Evolutionary conservation across 2,113 vertebrate genomes (phyloP).

Genomic region (Drymodes brunneopygia): DNA sequence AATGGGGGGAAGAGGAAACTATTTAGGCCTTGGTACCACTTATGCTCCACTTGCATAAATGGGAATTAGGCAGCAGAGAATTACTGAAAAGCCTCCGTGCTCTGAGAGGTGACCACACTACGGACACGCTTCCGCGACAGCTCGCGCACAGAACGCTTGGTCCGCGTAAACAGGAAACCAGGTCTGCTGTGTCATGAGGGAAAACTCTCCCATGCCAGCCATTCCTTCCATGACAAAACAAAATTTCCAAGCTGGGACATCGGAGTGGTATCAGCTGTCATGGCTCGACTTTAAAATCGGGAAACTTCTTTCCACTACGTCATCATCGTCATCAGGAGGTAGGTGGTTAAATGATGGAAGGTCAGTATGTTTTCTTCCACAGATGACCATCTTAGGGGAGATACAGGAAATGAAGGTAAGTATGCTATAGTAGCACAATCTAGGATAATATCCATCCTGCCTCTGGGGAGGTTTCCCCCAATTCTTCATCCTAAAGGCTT

Average conservation of each 20-base stretch:
- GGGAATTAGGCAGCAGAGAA: background rate
- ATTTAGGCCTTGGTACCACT: background rate
- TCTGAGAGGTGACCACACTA: background rate
- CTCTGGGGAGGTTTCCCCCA: background rate
- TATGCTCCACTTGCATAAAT: background rate
- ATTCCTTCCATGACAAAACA: background rate
- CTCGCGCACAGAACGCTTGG: fast-evolving
- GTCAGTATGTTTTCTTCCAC: background rate
- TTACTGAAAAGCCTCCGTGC: background rate
- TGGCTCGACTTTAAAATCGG: background rate
- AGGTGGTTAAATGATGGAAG: background rate
- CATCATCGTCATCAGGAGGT: background rate
- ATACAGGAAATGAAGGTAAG: background rate
- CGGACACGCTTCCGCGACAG: fast-evolving
- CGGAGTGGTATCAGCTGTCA: background rate
- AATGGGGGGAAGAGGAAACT: background rate
- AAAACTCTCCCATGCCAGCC: background rate
- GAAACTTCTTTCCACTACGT: background rate
- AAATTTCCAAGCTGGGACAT: background rate
- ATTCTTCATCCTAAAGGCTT: background rate
- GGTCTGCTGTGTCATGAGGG: background rate
- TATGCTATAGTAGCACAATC: background rate
- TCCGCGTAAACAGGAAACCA: background rate
- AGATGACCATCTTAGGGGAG: background rate
- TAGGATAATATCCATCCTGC: background rate